Percentiles rank a stretch among this genome's conserved stretches.
phyloP scores from a whole-genome alignment of 1,140 invertebrate species.

The Hycleus cichorii region DNA sequence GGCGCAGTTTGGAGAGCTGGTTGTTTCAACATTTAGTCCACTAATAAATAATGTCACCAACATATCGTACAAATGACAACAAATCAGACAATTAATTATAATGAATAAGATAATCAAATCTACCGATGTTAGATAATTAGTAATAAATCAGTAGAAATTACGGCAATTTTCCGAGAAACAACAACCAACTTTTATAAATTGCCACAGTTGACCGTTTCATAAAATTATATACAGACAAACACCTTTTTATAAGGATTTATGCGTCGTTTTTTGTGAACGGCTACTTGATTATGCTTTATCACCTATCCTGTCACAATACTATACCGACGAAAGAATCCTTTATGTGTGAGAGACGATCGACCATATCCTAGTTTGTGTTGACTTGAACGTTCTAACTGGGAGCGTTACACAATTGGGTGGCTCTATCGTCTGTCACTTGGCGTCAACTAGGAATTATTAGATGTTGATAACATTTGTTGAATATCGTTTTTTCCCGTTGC shows the following conservation, averaged over 20 bases:
- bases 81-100: too few relatives aligned
- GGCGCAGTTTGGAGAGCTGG: too few relatives aligned
- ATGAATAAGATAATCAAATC: too few relatives aligned
- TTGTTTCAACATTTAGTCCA: too few relatives aligned
- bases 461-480: slow-evolving; percentile 2
- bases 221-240: slow-evolving; percentile 8
- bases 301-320: slow-evolving; percentile 30
- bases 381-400: background rate
- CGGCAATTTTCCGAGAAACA: too few relatives aligned
- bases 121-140: too few relatives aligned
- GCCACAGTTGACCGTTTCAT: too few relatives aligned
- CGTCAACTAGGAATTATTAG: slow-evolving; percentile 9
- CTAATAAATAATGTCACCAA: too few relatives aligned
- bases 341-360: background rate
- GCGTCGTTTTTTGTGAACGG: slow-evolving; percentile 28
- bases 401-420: background rate
- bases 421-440: background rate
- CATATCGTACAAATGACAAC: too few relatives aligned
- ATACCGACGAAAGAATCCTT: slow-evolving; percentile 26
- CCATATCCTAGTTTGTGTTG: background rate
- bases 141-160: too few relatives aligned
- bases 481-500: too few relatives aligned
- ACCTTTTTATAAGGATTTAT: slow-evolving; percentile 29
- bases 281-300: slow-evolving; percentile 36
- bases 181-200: too few relatives aligned